Conservation (phyloP, 1,140 invertebrate species). For the Whitmania pigra region DNA sequence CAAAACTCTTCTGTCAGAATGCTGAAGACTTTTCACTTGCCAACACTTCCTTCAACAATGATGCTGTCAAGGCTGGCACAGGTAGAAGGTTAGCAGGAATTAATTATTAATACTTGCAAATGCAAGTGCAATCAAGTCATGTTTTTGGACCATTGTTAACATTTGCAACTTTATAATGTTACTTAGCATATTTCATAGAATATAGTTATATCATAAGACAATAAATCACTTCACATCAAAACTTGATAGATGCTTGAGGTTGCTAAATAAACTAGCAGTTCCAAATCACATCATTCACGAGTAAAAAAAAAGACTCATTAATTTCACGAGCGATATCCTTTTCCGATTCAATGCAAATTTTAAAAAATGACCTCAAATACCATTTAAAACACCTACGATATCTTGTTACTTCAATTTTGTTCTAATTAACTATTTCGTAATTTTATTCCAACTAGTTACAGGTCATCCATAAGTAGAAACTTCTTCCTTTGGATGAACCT, state of each 20-base stretch:
- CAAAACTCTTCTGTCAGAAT: conserved; percentile 69
- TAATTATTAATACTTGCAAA: background rate
- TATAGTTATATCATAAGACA: background rate
- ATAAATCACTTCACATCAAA: background rate
- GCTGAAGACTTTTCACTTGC: conserved; percentile 66
- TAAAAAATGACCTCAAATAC: too few species aligned
- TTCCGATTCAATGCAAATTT: too few species aligned
- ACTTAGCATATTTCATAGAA: background rate
- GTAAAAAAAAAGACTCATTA: too few species aligned
- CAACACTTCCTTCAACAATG: conserved; percentile 79
- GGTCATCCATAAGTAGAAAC: too few species aligned
- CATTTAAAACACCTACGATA: too few species aligned
- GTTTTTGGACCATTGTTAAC: background rate
- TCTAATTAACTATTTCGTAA: too few species aligned
- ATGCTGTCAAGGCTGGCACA: conserved; percentile 70
- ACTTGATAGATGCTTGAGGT: background rate
- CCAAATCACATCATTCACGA: too few species aligned
- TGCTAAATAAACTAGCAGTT: background rate
- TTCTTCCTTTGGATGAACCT: too few species aligned
- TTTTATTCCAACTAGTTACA: too few species aligned
- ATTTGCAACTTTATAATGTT: background rate
- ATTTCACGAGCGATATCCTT: too few species aligned
- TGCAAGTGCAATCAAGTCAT: background rate
- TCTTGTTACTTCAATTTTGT: too few species aligned
- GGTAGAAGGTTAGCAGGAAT: conserved; percentile 54